Evolutionary conservation across 2,888 invertebrate genomes (phyloP), one percentile per base, ranked within the genome.

Genomic region (Chrysolina haemoptera): DNA sequence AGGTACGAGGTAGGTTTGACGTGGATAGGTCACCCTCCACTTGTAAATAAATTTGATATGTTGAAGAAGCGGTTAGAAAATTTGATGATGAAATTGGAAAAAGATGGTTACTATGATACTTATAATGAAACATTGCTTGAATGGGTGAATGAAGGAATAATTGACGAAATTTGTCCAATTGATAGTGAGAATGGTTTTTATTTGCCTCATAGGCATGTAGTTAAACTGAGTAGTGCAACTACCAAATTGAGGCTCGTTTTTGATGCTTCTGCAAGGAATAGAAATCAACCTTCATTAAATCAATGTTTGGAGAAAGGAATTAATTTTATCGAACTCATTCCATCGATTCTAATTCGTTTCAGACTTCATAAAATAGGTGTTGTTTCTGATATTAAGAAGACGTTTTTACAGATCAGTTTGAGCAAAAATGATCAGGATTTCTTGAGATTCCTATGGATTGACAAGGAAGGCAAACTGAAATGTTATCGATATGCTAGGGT

Each of bases 201-300:
- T 50, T 50, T 16, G 16, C 50, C 50, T 16, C 50, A 14, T 16
- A 50, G 50, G 8, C 50, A 50, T 8, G 16, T 50, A 16, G n/a
- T 50, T 16, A 50, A 50, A 50, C 50, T 50, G n/a, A 50, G 50
- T 50, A 50, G 50, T 50, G 50, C 50, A 8, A 16, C 50, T n/a
- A 16, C 50, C 1, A 43, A 43, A 43, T 43, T 43, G 43, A 43
- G 43, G 1, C 43, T 8, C 2, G 9, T 43, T 2, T 43, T 43
- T 43, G 43, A 43, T 8, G 43, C 43, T 43, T 12, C 43, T 43
- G 43, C 43, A 5, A 43, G 8, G 43, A 43, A 43, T 43, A 43
- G 8, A 43, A 43, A 43, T 43, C 43, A 43, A 12, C 43, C 12
- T 1, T 27, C 27, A 27, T 27, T 27, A 5, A 27, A 27, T 27